A percentile compares a stretch with the other conserved stretches of the same genome.
Evolutionary conservation across 2,888 invertebrate genomes (phyloP).

Genomic region (Cacoxenus indagator): DNA sequence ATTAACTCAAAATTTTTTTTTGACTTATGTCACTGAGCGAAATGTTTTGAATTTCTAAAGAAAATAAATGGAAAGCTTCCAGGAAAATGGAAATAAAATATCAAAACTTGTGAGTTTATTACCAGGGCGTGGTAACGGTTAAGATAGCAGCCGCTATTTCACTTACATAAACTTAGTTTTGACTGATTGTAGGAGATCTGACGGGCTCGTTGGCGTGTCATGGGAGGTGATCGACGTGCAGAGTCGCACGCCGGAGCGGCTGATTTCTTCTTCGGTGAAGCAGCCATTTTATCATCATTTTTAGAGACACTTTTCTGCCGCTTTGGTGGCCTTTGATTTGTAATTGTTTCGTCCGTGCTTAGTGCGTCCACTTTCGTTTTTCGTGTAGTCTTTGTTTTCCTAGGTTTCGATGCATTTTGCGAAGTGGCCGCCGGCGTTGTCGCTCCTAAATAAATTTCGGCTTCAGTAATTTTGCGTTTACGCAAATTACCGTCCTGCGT

Average conservation of each 20-base stretch:
- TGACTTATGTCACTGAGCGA: no score
- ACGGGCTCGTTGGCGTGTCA: constrained; percentile 57
- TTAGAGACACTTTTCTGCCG: constrained; percentile 5
- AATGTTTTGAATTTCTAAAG: no score
- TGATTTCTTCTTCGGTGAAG: neutral
- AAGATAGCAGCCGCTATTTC: no score
- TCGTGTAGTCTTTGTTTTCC: neutral
- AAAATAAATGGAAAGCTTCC: no score
- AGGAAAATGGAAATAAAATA: no score
- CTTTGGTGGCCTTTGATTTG: constrained; percentile 24
- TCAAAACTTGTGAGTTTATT: no score
- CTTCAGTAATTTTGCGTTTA: neutral
- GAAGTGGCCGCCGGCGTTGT: neutral
- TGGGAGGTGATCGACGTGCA: constrained; percentile 50
- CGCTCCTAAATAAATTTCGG: neutral
- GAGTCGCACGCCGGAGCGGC: neutral
- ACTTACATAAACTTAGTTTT: neutral
- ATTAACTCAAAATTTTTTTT: no score
- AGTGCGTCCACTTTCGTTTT: constrained; percentile 2
- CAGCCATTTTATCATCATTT: neutral
- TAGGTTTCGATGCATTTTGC: neutral
- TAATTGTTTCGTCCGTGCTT: constrained; percentile 4
- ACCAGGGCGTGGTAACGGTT: no score
- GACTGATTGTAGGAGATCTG: constrained; percentile 47
- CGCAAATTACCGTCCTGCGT: constrained; percentile 40